Evolutionary conservation across 1,140 invertebrate genomes (phyloP).

Genomic region (Phenacoccus solenopsis): DNA sequence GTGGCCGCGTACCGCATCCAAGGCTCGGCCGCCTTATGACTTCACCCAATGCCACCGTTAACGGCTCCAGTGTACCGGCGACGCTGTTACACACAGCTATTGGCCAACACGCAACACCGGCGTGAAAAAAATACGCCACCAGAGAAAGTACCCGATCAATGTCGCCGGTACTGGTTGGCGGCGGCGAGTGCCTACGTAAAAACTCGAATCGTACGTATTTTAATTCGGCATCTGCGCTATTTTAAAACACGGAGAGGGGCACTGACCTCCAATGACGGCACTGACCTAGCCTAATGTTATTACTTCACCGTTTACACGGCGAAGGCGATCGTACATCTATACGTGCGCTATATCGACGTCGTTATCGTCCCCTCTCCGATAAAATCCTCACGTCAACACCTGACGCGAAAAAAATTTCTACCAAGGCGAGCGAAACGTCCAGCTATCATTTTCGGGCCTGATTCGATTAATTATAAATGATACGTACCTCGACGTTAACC

Average conservation of each 20-base stretch:
- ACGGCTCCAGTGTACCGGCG: not conserved
- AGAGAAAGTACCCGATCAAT: not conserved
- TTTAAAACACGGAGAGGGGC: constrained; percentile 1
- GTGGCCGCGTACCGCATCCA: not conserved
- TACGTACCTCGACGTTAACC: constrained; percentile 57
- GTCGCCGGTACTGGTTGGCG: not conserved
- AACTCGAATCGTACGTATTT: not conserved
- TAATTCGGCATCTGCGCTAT: not conserved
- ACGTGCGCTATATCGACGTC: no score
- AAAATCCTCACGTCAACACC: no score
- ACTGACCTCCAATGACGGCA: not conserved
- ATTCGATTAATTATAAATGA: no score
- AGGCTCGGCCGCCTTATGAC: not conserved
- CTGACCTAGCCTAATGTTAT: not conserved
- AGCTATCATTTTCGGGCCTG: no score
- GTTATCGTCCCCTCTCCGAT: no score
- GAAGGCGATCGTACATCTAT: no score
- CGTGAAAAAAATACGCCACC: not conserved
- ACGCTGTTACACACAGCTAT: not conserved
- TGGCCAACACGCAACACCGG: not conserved
- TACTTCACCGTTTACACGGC: not conserved
- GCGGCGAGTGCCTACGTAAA: not conserved
- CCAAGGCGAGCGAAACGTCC: no score
- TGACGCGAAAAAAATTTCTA: no score
- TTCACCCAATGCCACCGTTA: not conserved